phyloP scores from a whole-genome alignment of 2,113 vertebrate genomes.

The Ploceus nigricollis region DNA sequence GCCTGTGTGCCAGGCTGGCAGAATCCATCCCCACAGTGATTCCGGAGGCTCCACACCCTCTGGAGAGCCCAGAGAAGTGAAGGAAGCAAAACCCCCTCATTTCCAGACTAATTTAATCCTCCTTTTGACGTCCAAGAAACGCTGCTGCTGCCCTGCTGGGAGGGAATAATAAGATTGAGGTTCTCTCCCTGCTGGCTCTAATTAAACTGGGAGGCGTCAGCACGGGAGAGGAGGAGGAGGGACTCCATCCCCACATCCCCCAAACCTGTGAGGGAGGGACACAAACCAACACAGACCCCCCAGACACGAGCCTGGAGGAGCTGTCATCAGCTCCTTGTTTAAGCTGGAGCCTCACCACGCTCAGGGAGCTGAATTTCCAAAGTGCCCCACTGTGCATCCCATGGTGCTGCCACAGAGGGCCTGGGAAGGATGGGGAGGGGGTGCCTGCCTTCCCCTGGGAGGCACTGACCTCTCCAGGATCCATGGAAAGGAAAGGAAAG shows the following conservation, averaged over 20 bases:
- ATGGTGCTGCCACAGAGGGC: background rate
- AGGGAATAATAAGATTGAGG: background rate
- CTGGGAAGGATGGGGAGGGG: background rate
- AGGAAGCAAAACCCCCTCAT: background rate
- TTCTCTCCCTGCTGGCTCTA: background rate
- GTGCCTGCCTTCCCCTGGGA: background rate
- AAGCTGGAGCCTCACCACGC: fast-evolving
- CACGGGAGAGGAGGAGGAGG: background rate
- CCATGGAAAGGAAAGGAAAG: background rate
- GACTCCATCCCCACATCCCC: background rate
- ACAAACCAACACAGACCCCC: background rate
- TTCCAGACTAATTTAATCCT: constrained; percentile 33
- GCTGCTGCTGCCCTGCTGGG: constrained; percentile 9
- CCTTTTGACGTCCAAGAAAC: background rate
- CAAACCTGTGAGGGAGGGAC: background rate
- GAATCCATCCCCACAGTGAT: background rate
- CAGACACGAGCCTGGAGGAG: background rate
- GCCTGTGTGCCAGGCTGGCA: background rate
- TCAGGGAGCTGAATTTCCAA: background rate
- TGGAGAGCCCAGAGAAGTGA: background rate
- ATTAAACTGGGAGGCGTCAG: constrained; percentile 27
- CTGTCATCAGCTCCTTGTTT: fast-evolving
- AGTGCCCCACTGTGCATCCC: background rate
- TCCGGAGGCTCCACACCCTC: background rate
- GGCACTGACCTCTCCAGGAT: background rate